Evolutionary conservation across 1,140 invertebrate genomes (phyloP), one percentile per base, ranked within the genome.

Genomic region (Penaeus vannamei): DNA sequence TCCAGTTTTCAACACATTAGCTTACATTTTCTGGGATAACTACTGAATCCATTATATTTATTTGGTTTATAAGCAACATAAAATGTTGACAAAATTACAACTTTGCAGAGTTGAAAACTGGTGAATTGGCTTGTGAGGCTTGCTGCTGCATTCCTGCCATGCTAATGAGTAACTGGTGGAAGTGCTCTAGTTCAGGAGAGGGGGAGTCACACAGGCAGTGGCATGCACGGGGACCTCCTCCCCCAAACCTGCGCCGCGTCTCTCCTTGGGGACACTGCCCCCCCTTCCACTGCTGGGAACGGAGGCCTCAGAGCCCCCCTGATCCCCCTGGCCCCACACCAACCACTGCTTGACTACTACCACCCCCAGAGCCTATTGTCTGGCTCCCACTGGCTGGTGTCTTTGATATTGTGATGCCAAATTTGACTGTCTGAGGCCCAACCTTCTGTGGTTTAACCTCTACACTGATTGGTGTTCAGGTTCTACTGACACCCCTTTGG

Each of bases 151-250:
- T 90, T 90, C 88, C 88, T 90, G 92, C 94, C 93, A 94, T 94
- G 87, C 94, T 94, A 91, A 94, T 93, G 89, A 94, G 92, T 89
- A 94, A 92, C 92, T 94, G 92, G 92, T 94, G 94, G 92, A 94
- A 94, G 92, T 94, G 93, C 85, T 93, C 94, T 92, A 94, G 93
- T 93, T 94, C 94, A 92, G 93, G 93, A 89, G 92, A 93, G 90
- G 94, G 92, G 91, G 93, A 93, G 92, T 94, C 90, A 93, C 93
- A 92, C 93, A 93, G 90, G 92, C 92, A 92, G 93, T 93, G 83
- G 92, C 92, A 93, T 93, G 93, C 93, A 93, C 93, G 93, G 83
- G 93, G 92, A 66, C 92, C 92, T 92, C 93, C 92, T 92, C 92
- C 92, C 82, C 93, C 90, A 81, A n/a, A 93, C 92, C 59, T 93